Evolutionary conservation across 2,888 invertebrate genomes (phyloP), one percentile per base, ranked within the genome.

Genomic region (Xestoiulus laeticollis): DNA sequence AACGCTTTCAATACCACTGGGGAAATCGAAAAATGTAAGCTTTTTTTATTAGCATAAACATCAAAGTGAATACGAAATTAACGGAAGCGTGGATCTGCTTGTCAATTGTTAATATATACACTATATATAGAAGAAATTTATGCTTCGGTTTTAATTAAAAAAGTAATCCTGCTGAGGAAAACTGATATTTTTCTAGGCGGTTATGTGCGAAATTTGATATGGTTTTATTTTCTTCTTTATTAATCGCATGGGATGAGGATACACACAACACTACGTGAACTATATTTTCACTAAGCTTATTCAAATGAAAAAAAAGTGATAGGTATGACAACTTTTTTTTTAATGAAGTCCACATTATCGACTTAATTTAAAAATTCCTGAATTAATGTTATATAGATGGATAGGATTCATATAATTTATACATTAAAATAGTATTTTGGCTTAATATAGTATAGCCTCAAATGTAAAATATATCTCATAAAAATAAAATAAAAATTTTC

Each of bases 31-130:
- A 59, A 59, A 59, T 59, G n/a, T 59, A 59, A 59, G 59, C 59
- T n/a, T n/a, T 48, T 59, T 59, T 59, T 59, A 59, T 59, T 59
- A 59, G 59, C n/a, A 59, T 10, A 59, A 59, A 59, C 59, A 59
- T 59, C 59, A 59, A 59, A 59, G 59, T 59, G 59, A 59, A 59
- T 59, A 59, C n/a, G 59, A 59, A 59, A 59, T 59, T 59, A 59
- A 19, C 59, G 22, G 59, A 59, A 22, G 59, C n/a, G 59, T 59
- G 59, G 59, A 22, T 59, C 59, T 8, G 59, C 59, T 59, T 59
- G 59, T 59, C 59, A 59, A 59, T 59, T 59, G 6, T 59, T 59
- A 59, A 59, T 59, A 48, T 16, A 38, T 48, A 19, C 5, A 59
- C 14, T 59, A n/a, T 59, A 59, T 59, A 22, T 19, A 59, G 48